Evolutionary conservation across 64 coral and sea anemone species (phyloP), one percentile per base, ranked within the genome.

Genomic region (Porites australiensis): DNA sequence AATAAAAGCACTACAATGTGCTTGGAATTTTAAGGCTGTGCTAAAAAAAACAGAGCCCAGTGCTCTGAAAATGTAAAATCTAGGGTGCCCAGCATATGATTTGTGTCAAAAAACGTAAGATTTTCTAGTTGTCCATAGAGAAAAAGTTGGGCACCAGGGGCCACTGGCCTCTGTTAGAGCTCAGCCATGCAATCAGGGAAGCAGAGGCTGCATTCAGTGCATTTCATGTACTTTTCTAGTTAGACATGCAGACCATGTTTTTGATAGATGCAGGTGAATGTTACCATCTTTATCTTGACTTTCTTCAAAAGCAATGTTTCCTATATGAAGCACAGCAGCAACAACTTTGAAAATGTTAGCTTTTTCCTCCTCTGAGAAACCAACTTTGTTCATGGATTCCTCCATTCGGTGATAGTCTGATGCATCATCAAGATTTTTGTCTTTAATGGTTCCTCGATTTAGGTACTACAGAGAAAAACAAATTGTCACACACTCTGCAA

Each of bases 281-380:
- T 76, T 89, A 99, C 98, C 98, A 83, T 99, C 89, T 20, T 89
- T 93, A 65, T 95, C 94, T 49, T 93, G 94, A 54, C 90, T 88
- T 45, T 99, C 98, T 21, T 99, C 94, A 91, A 99, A 99, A 19
- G 88, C 64, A 89, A 99, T 99, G 37, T 99, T 99, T 44, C 98
- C 98, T 67, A 96, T 72, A 84, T 99, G 98, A 16, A 99, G 88
- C 4, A 99, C 98, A 60, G 94, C 98, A 44, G 94, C 94, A 65
- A 99, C 92, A 43, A 99, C 94, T n/a, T 86, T 77, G 65, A 91
- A 99, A 27, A 99, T 99, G 69, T 99, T 99, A 70, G 90, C 89
- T 77, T 96, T 99, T 64, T 99, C 98, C 12, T 96, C 94, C 46
- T 75, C 57, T 18, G 98, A 99, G 58, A 99, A 99, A 8, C 98